These are phyloP conservation scores for Entelurus aequoreus DNA, from an alignment of 2,113 vertebrate genomes.

Conservation along the genomic window DNA sequence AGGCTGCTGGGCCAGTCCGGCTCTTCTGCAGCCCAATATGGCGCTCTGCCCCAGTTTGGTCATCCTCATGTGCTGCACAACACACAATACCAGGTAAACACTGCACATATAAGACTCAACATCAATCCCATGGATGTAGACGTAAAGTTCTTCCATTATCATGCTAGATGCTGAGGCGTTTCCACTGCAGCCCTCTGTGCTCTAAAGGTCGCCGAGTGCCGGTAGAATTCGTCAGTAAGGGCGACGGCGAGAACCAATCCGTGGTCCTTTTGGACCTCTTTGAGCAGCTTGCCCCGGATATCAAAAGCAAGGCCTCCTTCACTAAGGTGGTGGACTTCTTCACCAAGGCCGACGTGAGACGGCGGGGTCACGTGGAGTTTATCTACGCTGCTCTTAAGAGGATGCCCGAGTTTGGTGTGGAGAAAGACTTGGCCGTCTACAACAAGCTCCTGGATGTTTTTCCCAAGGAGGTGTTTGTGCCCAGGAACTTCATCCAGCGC, in stretches of 20 bases:
- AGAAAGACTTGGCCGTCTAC: slow-evolving; percentile 77
- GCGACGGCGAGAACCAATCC: slow-evolving; percentile 17
- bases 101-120: neutral
- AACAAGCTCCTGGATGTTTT: slow-evolving; percentile 85
- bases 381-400: slow-evolving; percentile 83
- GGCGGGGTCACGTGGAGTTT: slow-evolving; percentile 84
- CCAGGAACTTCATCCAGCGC: slow-evolving; percentile 76
- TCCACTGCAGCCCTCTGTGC: slow-evolving; percentile 38
- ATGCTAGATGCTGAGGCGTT: slow-evolving; percentile 33
- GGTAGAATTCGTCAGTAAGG: slow-evolving; percentile 3
- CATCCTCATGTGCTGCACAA: neutral
- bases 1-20: slow-evolving; percentile 8
- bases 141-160: neutral
- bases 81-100: slow-evolving; percentile 43
- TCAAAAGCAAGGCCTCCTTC: slow-evolving; percentile 74
- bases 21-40: slow-evolving; percentile 4
- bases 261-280: slow-evolving; percentile 70
- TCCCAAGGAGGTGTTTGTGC: slow-evolving; percentile 85
- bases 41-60: neutral
- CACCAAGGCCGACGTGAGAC: slow-evolving; percentile 62
- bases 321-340: slow-evolving; percentile 69
- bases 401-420: slow-evolving; percentile 81
- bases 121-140: too few relatives aligned
- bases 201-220: slow-evolving; percentile 25
- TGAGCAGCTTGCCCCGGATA: slow-evolving; percentile 28